Evolutionary conservation across 2,888 invertebrate species (phyloP).

Genomic region (Tetramorium bicarinatum): DNA sequence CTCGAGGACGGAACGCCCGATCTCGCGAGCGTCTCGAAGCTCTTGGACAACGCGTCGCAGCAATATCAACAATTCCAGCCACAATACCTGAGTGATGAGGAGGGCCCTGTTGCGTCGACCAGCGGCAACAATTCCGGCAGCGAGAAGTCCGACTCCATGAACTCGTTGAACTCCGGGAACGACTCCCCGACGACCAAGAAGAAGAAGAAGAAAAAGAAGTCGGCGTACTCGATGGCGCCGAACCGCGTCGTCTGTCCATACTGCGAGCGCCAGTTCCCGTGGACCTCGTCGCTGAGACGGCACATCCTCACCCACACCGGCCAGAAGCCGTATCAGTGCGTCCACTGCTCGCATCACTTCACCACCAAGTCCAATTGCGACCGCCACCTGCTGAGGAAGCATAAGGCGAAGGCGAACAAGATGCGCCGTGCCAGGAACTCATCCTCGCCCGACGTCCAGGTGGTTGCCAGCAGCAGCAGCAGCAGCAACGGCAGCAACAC

Average conservation of each 20-base stretch:
- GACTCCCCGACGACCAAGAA: slow-evolving; percentile 77
- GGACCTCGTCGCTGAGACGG: slow-evolving; percentile 97
- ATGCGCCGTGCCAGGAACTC: slow-evolving; percentile 77
- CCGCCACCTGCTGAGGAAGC: slow-evolving; percentile 96
- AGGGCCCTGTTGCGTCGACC: slow-evolving; percentile 93
- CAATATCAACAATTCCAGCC: slow-evolving; percentile 85
- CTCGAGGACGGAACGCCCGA: slow-evolving; percentile 87
- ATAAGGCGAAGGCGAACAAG: slow-evolving; percentile 88
- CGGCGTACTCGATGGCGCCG: slow-evolving; percentile 97
- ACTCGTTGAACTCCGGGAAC: slow-evolving; percentile 87
- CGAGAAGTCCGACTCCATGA: slow-evolving; percentile 92
- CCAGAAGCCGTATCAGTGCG: slow-evolving; percentile 98
- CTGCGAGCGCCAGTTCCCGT: slow-evolving; percentile 97
- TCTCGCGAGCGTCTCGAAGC: slow-evolving; percentile 92
- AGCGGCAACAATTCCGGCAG: slow-evolving; percentile 95
- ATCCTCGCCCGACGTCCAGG: slow-evolving; percentile 85
- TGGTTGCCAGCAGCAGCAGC: slow-evolving; percentile 56
- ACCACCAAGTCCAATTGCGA: slow-evolving; percentile 99
- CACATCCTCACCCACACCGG: slow-evolving; percentile 98
- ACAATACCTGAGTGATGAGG: slow-evolving; percentile 89
- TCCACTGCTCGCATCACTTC: slow-evolving; percentile 96
- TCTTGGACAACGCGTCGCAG: slow-evolving; percentile 92
- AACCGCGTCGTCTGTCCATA: slow-evolving; percentile 97
- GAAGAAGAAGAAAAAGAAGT: slow-evolving; percentile 90
- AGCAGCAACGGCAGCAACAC: slow-evolving; percentile 85